A percentile compares a stretch with the other conserved stretches of the same genome.
Evolutionary conservation across 2,797 vertebrate genomes (phyloP).

Genomic region (Karalla daura): DNA sequence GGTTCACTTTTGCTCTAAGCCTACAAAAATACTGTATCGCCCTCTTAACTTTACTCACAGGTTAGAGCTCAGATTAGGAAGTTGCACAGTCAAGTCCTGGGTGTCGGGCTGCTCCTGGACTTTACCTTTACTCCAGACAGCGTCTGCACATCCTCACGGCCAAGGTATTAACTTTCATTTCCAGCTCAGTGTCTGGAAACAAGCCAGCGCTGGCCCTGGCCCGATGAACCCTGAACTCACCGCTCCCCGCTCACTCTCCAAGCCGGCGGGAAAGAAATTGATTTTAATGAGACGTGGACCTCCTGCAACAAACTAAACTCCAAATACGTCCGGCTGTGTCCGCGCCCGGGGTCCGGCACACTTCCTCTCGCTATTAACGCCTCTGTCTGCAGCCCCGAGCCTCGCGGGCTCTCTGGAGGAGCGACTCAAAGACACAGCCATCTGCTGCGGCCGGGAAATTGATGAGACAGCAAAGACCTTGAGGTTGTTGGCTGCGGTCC

Average conservation of each 20-base stretch:
- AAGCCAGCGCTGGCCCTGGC: slow-evolving; percentile 36
- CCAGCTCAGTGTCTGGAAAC: slow-evolving; percentile 61
- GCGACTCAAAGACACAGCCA: slow-evolving; percentile 52
- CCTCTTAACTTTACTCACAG: background rate
- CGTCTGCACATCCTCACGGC: slow-evolving; percentile 41
- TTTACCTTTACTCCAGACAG: slow-evolving; percentile 10
- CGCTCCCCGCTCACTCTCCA: slow-evolving; percentile 32
- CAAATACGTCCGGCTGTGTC: slow-evolving; percentile 1
- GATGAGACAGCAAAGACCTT: slow-evolving; percentile 68
- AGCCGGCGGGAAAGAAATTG: slow-evolving; percentile 47
- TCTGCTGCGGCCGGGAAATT: slow-evolving; percentile 63
- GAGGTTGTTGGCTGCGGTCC: slow-evolving; percentile 54
- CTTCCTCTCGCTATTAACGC: slow-evolving; percentile 24
- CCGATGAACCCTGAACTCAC: slow-evolving; percentile 32
- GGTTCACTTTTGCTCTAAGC: too few species aligned
- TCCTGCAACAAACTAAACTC: slow-evolving; percentile 20
- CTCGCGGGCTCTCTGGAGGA: slow-evolving; percentile 35
- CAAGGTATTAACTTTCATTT: slow-evolving; percentile 53
- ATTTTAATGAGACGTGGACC: slow-evolving; percentile 68
- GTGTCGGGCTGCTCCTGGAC: slow-evolving; percentile 27
- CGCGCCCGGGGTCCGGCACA: background rate
- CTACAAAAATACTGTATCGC: background rate
- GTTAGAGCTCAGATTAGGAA: slow-evolving; percentile 4
- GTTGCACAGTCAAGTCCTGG: slow-evolving; percentile 1
- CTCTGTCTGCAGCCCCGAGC: slow-evolving; percentile 5